Base-by-base conservation (phyloP, 2,888 invertebrate species). In the Epistrophe grossulariae region DNA sequence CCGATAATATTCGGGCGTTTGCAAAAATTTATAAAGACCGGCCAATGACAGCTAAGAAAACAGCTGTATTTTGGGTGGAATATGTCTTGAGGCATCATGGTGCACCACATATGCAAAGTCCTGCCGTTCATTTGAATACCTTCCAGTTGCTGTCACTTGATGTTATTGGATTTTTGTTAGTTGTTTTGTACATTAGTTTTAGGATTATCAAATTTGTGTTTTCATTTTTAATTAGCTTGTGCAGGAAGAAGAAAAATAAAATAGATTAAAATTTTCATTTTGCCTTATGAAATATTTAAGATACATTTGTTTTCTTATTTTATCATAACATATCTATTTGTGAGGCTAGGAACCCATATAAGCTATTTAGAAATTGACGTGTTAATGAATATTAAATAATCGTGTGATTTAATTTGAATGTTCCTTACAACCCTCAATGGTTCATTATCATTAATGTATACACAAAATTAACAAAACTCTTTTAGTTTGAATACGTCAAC, bases 51-150 rank as follows among this genome's bases (percentile, higher is more conserved):
- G 92, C 94, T 0, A 90, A 94, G 40, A 93, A 94, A 64, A 94
- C 93, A 0, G 94, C 94, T 0, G 91, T 94, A 88, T 94, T 90
- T 89, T 94, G 94, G 94, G 92, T 94, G 19, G 94, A 94, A 88
- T 94, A 94, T 89, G 93, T 94, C 0, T 90, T 94, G 4, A 92
- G 94, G 8, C 92, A 94, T 89, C 93, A 93, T 59, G 94, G 94
- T 11, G 94, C 94, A 0, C 90, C 91, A 7, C 93, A 92, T 78
- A 92, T 94, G 89, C 94, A 93, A 79, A 94, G 93, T 90, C 93
- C 94, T 4, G 92, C 93, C 0, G 80, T 92, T 8, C 90, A 93
- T 45, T 88, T 94, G 77, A 93, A 90, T 77, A 93, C 93, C 91
- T 76, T 93, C 7, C 93, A 91, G 38, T 68, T 76, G 59, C 13